Evolutionary conservation across 2,888 invertebrate genomes (phyloP).

Genomic region (Argynnis bischoffii): DNA sequence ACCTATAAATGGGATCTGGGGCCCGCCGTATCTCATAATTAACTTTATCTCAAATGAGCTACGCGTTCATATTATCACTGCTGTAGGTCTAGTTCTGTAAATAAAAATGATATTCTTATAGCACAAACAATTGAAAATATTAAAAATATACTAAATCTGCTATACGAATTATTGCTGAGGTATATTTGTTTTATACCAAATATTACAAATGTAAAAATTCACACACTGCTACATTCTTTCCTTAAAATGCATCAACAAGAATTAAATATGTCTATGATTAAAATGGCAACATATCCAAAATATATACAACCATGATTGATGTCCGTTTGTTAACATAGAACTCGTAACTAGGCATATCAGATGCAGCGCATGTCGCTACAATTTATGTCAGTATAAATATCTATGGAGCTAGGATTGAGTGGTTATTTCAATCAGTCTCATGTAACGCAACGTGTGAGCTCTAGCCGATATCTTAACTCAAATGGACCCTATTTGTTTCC

Average conservation of each 20-base stretch:
- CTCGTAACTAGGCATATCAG: slow-evolving; percentile 29
- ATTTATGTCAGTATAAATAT: slow-evolving; percentile 32
- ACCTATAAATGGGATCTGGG: slow-evolving; percentile 44
- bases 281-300: not conserved
- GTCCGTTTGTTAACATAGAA: slow-evolving; percentile 10
- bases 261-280: not conserved
- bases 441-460: slow-evolving; percentile 44
- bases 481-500: slow-evolving; percentile 68
- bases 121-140: not conserved
- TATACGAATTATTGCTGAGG: too few relatives aligned
- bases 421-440: slow-evolving; percentile 52
- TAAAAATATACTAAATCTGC: too few relatives aligned
- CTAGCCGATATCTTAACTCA: slow-evolving; percentile 58
- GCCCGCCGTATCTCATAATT: slow-evolving; percentile 36
- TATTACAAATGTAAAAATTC: too few relatives aligned
- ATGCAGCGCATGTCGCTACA: slow-evolving; percentile 24
- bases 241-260: too few relatives aligned
- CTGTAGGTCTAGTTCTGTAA: not conserved
- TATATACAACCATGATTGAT: not conserved
- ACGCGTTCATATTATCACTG: slow-evolving; percentile 14
- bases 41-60: slow-evolving; percentile 29
- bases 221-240: too few relatives aligned
- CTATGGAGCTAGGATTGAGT: slow-evolving; percentile 33
- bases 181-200: too few relatives aligned
- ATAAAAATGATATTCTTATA: slow-evolving; percentile 6